Conservation (phyloP, 2,888 invertebrate genomes). For the Troglohyphantes excavatus region DNA sequence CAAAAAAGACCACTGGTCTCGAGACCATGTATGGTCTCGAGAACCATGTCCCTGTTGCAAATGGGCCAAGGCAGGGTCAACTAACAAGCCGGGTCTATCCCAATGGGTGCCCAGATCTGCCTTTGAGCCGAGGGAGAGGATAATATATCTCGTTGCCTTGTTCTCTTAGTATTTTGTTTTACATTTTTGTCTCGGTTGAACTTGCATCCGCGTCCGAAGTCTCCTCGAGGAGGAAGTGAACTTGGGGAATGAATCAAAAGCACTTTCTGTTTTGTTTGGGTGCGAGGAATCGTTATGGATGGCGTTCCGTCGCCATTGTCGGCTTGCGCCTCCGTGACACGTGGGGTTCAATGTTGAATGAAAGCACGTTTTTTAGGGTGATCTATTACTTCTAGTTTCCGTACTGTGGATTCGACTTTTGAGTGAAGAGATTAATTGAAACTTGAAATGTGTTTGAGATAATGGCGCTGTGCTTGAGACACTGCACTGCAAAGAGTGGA, state of each 20-base stretch:
- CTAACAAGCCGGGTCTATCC: neutral
- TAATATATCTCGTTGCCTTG: neutral
- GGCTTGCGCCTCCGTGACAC: neutral
- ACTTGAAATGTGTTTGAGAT: too few relatives aligned
- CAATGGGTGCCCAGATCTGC: slow-evolving; percentile 53
- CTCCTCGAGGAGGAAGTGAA: slow-evolving; percentile 59
- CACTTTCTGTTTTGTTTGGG: slow-evolving; percentile 30
- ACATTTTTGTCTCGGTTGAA: slow-evolving; percentile 35
- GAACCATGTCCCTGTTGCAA: slow-evolving; percentile 59
- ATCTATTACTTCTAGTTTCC: too few relatives aligned
- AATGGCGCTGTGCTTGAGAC: too few relatives aligned
- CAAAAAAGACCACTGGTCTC: slow-evolving; percentile 36
- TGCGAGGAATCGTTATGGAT: neutral
- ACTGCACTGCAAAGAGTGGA: too few relatives aligned
- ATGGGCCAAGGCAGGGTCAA: slow-evolving; percentile 74
- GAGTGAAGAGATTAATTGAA: too few relatives aligned
- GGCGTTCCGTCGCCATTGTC: neutral
- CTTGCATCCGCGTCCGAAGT: slow-evolving; percentile 21
- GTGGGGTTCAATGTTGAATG: neutral
- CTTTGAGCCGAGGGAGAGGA: neutral
- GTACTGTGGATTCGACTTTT: too few relatives aligned
- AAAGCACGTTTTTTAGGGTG: neutral
- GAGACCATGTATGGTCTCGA: slow-evolving; percentile 69
- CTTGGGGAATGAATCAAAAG: slow-evolving; percentile 44
- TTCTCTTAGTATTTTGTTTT: neutral